Evolutionary conservation across 2,888 invertebrate genomes (phyloP).

Genomic region (Macaria liturata): DNA sequence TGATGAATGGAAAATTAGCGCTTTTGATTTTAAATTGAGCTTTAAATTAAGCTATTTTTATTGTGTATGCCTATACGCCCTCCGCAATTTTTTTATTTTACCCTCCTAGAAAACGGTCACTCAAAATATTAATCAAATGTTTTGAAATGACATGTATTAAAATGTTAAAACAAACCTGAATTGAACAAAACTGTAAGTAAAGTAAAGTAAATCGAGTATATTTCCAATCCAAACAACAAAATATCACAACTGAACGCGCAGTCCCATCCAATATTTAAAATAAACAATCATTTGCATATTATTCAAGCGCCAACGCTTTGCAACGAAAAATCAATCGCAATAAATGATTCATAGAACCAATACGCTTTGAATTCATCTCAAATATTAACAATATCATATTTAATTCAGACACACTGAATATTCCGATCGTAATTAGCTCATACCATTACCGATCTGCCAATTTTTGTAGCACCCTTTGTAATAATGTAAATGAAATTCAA

Average conservation of each 20-base stretch:
- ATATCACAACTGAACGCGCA: slow-evolving; percentile 15
- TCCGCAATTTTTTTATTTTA: too few species aligned
- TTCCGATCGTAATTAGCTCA: slow-evolving; percentile 65
- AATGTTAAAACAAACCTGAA: too few species aligned
- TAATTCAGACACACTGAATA: slow-evolving; percentile 51
- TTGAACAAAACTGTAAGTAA: too few species aligned
- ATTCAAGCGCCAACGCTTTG: slow-evolving; percentile 68
- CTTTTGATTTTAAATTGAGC: slow-evolving; percentile 42
- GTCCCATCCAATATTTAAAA: slow-evolving; percentile 36
- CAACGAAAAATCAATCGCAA: slow-evolving; percentile 60
- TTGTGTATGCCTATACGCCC: background rate
- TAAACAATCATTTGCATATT: slow-evolving; percentile 59
- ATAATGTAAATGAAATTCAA: slow-evolving; percentile 50
- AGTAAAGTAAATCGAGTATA: too few species aligned
- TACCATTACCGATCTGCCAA: slow-evolving; percentile 58
- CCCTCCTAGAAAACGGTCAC: too few species aligned
- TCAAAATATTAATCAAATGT: too few species aligned
- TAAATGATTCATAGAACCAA: slow-evolving; percentile 69
- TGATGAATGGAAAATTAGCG: slow-evolving; percentile 51
- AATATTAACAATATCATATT: slow-evolving; percentile 54
- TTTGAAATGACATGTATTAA: too few species aligned
- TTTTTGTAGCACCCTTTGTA: slow-evolving; percentile 49
- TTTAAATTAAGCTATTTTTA: slow-evolving; percentile 13
- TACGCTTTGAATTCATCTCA: slow-evolving; percentile 55
- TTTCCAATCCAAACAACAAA: slow-evolving; percentile 7